A percentile compares a stretch with the other conserved stretches of the same genome.
Conservation (phyloP, 2,113 vertebrate genomes). For the Tor tambroides region DNA sequence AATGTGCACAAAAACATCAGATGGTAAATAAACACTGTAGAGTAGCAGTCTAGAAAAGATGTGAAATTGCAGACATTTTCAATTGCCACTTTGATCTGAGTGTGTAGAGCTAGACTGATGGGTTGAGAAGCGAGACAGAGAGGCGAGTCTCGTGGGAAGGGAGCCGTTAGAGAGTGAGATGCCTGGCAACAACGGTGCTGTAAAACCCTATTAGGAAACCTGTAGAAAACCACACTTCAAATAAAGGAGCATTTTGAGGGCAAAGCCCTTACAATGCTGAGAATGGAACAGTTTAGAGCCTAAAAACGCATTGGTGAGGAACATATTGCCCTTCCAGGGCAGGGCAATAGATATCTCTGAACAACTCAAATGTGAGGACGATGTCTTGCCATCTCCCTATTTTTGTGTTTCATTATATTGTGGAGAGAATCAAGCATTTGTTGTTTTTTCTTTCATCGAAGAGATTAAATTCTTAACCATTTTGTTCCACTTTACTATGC, state of each 20-base stretch:
- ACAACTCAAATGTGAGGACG: neutral
- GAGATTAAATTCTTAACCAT: neutral
- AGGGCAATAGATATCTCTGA: neutral
- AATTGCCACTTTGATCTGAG: constrained; percentile 33
- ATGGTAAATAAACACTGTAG: constrained; percentile 9
- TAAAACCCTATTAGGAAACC: constrained; percentile 40
- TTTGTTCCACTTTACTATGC: neutral
- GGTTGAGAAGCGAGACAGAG: neutral
- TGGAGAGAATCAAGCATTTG: neutral
- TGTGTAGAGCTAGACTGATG: constrained; percentile 5
- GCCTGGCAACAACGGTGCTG: constrained; percentile 29
- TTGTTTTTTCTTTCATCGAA: neutral
- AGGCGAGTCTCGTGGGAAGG: constrained; percentile 11
- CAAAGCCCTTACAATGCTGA: neutral
- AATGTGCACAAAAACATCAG: neutral
- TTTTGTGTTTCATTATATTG: neutral
- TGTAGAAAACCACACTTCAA: constrained; percentile 40
- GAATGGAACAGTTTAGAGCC: constrained; percentile 2
- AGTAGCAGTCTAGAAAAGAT: constrained; percentile 11
- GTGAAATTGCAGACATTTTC: constrained; percentile 26
- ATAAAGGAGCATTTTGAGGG: constrained; percentile 43
- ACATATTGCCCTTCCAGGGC: neutral
- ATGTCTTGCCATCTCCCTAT: neutral
- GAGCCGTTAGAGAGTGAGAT: neutral
- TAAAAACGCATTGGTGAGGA: neutral